These are phyloP conservation scores for Ptiloglossa arizonensis DNA, from an alignment of 1,140 invertebrate genomes.

Conservation along the genomic window DNA sequence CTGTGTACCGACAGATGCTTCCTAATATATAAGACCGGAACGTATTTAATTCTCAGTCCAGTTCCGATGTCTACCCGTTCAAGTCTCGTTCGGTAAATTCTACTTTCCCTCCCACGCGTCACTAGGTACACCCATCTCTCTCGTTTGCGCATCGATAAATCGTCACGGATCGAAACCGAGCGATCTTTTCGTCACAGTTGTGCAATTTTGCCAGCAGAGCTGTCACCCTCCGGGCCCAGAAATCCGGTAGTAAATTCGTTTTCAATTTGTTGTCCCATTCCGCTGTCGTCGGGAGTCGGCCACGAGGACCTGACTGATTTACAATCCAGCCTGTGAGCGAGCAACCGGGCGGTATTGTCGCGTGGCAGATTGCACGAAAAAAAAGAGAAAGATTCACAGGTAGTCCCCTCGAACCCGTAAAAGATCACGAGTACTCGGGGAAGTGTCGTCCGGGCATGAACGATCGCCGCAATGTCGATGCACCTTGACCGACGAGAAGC, in stretches of 20 bases:
- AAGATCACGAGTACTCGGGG: not conserved
- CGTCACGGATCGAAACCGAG: too few relatives aligned
- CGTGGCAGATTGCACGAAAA: constrained; percentile 18
- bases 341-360: constrained; percentile 6
- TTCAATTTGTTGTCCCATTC: not conserved
- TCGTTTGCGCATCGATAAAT: too few relatives aligned
- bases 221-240: not conserved
- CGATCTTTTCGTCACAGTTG: not conserved
- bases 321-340: not conserved
- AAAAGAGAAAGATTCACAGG: not conserved
- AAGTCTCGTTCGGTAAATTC: too few relatives aligned
- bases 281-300: not conserved
- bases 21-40: too few relatives aligned
- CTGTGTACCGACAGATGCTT: too few relatives aligned
- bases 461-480: not conserved
- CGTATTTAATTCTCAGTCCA: too few relatives aligned
- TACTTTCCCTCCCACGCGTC: too few relatives aligned
- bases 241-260: not conserved
- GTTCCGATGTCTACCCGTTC: too few relatives aligned
- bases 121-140: too few relatives aligned
- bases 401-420: constrained; percentile 1
- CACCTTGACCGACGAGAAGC: not conserved
- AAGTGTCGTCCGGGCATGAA: not conserved
- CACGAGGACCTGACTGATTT: constrained; percentile 2
- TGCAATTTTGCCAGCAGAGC: not conserved